Percentiles rank a stretch among this genome's conserved stretches.
Evolutionary conservation across 1,140 invertebrate species (phyloP).

Genomic region (Caenorhabditis inopinata): DNA sequence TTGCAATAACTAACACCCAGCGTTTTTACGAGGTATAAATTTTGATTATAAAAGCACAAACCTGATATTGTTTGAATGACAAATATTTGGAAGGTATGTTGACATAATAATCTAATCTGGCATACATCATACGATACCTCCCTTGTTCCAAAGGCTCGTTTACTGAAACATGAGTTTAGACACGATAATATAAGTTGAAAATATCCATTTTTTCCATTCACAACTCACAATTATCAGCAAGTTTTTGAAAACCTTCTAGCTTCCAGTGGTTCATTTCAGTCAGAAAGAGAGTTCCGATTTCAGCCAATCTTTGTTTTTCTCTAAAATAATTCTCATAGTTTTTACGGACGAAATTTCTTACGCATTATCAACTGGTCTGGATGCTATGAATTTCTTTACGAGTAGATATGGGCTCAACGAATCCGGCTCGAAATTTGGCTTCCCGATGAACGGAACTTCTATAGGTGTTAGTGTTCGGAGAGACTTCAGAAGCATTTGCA

Average conservation of each 20-base stretch:
- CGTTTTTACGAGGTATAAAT: too few species aligned
- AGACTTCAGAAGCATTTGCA: not conserved
- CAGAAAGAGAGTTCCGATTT: not conserved
- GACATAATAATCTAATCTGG: not conserved
- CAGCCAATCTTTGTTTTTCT: not conserved
- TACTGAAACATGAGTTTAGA: not conserved
- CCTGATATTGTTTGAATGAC: not conserved
- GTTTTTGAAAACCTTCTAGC: not conserved
- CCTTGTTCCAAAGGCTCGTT: not conserved
- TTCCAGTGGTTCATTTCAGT: conserved; percentile 19
- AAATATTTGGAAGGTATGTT: not conserved
- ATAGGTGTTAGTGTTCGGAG: not conserved
- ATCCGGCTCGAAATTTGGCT: not conserved
- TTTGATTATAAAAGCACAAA: too few species aligned
- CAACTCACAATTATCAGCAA: not conserved
- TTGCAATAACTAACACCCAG: too few species aligned
- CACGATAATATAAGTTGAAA: not conserved
- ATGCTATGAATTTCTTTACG: not conserved
- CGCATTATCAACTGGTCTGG: not conserved
- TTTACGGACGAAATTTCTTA: not conserved
- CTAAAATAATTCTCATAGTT: not conserved
- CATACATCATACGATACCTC: not conserved
- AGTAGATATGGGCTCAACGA: not conserved
- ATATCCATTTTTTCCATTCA: not conserved
- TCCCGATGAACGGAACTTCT: not conserved